phyloP scores from a whole-genome alignment of 2,888 invertebrate species.

The Conomelus anceps region DNA sequence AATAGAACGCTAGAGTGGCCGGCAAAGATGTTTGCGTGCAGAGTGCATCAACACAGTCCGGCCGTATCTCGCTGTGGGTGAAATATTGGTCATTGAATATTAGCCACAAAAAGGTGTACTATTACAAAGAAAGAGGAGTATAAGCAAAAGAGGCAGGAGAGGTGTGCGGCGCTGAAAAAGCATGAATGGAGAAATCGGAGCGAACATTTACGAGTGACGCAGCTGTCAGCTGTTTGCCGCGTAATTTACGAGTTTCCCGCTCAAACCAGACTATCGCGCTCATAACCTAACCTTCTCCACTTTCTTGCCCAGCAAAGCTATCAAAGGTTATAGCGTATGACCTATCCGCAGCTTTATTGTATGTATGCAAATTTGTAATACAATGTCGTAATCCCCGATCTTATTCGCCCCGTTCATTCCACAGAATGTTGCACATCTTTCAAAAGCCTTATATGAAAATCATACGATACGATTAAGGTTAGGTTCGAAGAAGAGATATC shows the following conservation, averaged over 20 bases:
- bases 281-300: neutral
- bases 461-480: no score
- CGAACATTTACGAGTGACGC: neutral
- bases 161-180: neutral
- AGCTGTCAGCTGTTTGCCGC: neutral
- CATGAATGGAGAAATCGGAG: neutral
- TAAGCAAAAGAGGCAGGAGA: no score
- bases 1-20: neutral
- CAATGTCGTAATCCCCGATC: neutral
- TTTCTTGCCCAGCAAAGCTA: neutral
- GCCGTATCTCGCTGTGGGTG: neutral
- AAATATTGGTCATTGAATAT: neutral
- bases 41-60: no score
- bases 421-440: neutral
- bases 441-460: neutral
- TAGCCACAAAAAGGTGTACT: neutral
- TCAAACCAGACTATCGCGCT: neutral
- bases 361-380: neutral
- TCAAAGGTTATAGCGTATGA: neutral
- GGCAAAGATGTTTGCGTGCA: no score
- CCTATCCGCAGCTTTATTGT: neutral
- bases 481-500: neutral
- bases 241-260: neutral
- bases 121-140: neutral
- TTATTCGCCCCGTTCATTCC: neutral